Conservation (phyloP, 2,113 vertebrate species). For the Lophotis ruficrista region DNA sequence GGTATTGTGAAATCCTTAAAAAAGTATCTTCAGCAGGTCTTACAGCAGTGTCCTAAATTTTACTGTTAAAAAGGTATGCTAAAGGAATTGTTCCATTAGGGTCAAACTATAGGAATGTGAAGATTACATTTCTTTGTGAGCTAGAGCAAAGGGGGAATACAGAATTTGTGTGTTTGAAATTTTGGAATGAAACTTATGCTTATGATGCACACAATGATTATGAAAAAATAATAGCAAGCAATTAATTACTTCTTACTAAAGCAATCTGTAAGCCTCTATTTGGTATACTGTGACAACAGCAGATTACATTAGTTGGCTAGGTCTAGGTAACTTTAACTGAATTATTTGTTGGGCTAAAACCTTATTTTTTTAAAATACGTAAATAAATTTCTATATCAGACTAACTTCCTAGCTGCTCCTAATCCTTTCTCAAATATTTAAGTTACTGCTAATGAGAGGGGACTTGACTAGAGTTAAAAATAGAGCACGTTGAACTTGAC, state of each 20-base stretch:
- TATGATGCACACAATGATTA: background rate
- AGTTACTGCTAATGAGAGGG: slow-evolving; percentile 33
- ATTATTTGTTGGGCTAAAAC: background rate
- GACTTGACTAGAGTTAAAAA: slow-evolving; percentile 29
- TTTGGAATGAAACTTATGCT: background rate
- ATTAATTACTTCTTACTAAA: background rate
- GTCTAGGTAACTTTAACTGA: background rate
- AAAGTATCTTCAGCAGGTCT: background rate
- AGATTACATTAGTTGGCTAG: background rate
- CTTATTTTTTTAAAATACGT: background rate
- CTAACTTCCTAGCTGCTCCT: background rate
- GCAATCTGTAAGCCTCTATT: background rate
- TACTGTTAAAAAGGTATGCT: background rate
- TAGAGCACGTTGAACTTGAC: background rate
- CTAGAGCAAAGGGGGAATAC: background rate
- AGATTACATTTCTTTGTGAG: background rate
- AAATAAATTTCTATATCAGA: background rate
- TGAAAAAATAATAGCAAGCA: background rate
- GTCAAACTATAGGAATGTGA: background rate
- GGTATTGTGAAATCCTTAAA: background rate
- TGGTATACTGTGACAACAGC: background rate
- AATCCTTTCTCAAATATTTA: background rate
- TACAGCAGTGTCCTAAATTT: background rate
- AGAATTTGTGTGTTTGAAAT: background rate
- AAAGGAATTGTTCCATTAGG: background rate